Evolutionary conservation across 2,888 invertebrate species (phyloP).

Genomic region (Tholera decimalis): DNA sequence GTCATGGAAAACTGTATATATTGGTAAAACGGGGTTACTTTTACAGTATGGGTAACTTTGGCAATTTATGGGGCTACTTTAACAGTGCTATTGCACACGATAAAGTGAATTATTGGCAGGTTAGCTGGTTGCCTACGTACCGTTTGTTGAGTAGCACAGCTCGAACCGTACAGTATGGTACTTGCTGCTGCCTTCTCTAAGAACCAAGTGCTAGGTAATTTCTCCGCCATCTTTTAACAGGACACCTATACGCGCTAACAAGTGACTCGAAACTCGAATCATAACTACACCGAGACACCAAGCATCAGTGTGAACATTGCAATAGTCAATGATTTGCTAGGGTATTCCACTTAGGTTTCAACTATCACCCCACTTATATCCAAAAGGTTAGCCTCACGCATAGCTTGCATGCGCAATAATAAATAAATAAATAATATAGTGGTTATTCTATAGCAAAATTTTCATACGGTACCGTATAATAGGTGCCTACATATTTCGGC

Average conservation of each 20-base stretch:
- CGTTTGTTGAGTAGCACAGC: background rate
- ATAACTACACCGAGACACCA: background rate
- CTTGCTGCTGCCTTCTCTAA: background rate
- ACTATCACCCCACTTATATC: background rate
- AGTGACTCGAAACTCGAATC: background rate
- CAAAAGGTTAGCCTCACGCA: background rate
- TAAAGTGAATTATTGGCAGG: background rate
- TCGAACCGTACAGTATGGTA: background rate
- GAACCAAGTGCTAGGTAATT: background rate
- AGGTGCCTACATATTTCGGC: background rate
- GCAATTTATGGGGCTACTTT: no score
- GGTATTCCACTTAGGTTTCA: background rate
- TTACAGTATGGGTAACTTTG: no score
- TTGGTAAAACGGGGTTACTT: no score
- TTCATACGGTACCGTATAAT: background rate
- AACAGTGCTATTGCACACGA: background rate
- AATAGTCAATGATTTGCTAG: background rate
- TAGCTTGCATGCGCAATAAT: background rate
- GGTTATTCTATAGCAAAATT: background rate
- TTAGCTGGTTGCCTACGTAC: background rate
- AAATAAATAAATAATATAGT: no score
- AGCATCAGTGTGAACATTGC: background rate
- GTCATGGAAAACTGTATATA: no score
- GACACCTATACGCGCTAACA: background rate
- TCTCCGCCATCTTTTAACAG: background rate